Percentiles rank a stretch among this genome's conserved stretches.
Conservation (phyloP, 2,113 vertebrate species). For the Mugil cephalus region DNA sequence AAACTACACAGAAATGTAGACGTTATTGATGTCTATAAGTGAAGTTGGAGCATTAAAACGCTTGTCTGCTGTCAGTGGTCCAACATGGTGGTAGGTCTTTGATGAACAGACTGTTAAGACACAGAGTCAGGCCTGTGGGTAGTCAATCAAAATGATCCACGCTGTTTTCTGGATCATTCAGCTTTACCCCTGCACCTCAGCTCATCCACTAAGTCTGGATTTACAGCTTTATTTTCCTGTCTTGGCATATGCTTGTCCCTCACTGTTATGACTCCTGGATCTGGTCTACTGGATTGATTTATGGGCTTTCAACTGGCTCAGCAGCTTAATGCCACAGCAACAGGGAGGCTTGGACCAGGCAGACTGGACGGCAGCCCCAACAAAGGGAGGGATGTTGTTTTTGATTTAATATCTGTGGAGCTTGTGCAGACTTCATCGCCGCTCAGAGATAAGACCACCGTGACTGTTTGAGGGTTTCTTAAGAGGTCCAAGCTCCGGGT, state of each 20-base stretch:
- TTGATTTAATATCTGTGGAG: slow-evolving; percentile 46
- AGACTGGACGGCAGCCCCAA: slow-evolving; percentile 34
- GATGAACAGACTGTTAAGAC: neutral
- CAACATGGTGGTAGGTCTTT: neutral
- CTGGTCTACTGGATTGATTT: slow-evolving; percentile 1
- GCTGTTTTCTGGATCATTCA: slow-evolving; percentile 8
- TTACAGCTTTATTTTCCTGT: neutral
- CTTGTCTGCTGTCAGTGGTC: neutral
- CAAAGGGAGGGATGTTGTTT: slow-evolving; percentile 40
- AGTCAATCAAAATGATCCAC: slow-evolving; percentile 1
- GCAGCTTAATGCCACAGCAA: slow-evolving; percentile 1
- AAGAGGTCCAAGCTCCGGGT: slow-evolving; percentile 24
- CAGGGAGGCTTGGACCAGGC: neutral
- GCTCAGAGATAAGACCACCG: slow-evolving; percentile 45
- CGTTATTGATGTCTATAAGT: too few species aligned
- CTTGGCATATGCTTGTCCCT: neutral
- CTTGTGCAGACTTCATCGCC: neutral
- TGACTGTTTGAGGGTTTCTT: slow-evolving; percentile 10
- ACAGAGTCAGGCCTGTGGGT: neutral
- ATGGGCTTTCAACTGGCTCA: slow-evolving; percentile 8
- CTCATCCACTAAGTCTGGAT: slow-evolving; percentile 16
- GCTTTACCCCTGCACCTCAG: neutral
- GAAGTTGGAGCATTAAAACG: too few species aligned
- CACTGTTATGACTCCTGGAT: neutral
- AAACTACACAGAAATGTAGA: too few species aligned